phyloP scores from a whole-genome alignment of 37 sponge, comb jelly and placozoan genomes.

The Petrosia ficiformis region DNA sequence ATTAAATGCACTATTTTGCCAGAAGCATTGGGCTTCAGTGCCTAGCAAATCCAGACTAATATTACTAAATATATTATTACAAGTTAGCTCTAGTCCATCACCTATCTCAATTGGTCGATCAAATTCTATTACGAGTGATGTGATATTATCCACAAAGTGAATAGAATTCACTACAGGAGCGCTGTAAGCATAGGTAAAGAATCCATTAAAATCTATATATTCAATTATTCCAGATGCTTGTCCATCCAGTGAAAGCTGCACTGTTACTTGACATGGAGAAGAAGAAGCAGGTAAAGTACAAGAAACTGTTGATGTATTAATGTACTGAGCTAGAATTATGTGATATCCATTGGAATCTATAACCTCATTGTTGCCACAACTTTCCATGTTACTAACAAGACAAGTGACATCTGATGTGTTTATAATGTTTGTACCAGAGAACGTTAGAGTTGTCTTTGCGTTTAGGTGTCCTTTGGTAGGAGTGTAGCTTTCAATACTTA shows the following conservation, averaged over 20 bases:
- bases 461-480: slow-evolving; percentile 13
- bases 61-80: slow-evolving; percentile 29
- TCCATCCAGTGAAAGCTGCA: slow-evolving; percentile 61
- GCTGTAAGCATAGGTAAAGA: slow-evolving; percentile 44
- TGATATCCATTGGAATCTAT: too few species aligned
- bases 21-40: slow-evolving; percentile 29
- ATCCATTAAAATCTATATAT: neutral
- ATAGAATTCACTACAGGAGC: slow-evolving; percentile 37
- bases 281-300: slow-evolving; percentile 68
- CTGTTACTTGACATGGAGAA: slow-evolving; percentile 50
- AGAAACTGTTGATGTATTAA: slow-evolving; percentile 9
- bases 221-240: slow-evolving; percentile 54
- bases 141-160: slow-evolving; percentile 49
- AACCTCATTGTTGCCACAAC: slow-evolving; percentile 13
- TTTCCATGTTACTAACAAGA: slow-evolving; percentile 15
- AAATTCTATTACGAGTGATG: slow-evolving; percentile 43
- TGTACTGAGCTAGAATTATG: slow-evolving; percentile 42
- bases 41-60: slow-evolving; percentile 29
- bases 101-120: slow-evolving; percentile 33
- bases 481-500: slow-evolving; percentile 5
- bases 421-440: slow-evolving; percentile 49
- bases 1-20: slow-evolving; percentile 11
- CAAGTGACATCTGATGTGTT: slow-evolving; percentile 35
- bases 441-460: slow-evolving; percentile 9
- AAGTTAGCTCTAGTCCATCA: slow-evolving; percentile 3